Conservation (phyloP, 2,888 invertebrate genomes). For the Coenonympha glycerion region DNA sequence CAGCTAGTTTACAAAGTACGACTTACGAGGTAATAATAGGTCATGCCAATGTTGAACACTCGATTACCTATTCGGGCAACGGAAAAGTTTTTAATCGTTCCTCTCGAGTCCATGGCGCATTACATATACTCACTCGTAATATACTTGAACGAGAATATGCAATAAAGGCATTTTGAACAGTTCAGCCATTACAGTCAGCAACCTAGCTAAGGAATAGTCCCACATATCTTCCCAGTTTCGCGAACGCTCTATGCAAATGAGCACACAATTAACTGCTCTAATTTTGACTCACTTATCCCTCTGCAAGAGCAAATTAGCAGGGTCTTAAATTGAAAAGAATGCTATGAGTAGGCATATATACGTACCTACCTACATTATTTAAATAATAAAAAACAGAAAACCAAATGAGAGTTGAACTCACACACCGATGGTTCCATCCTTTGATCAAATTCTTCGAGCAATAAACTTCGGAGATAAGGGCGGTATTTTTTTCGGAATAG, state of each 20-base stretch:
- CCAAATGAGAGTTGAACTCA: no score
- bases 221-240: constrained; percentile 38
- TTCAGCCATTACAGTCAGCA: constrained; percentile 48
- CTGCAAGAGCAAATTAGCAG: neutral
- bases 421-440: no score
- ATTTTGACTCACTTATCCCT: constrained; percentile 19
- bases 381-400: no score
- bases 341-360: neutral
- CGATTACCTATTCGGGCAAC: neutral
- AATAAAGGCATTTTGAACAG: constrained; percentile 60
- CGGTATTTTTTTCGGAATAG: no score
- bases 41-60: neutral
- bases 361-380: no score
- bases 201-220: constrained; percentile 18
- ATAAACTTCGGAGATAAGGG: no score
- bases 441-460: no score
- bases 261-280: constrained; percentile 17
- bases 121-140: no score
- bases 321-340: neutral
- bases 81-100: constrained; percentile 42
- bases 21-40: no score
- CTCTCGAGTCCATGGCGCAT: constrained; percentile 31
- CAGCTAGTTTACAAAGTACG: no score
- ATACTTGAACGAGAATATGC: constrained; percentile 59
- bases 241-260: constrained; percentile 52